Evolutionary conservation across 2,113 vertebrate genomes (phyloP).

Genomic region (Stigmatopora argus): DNA sequence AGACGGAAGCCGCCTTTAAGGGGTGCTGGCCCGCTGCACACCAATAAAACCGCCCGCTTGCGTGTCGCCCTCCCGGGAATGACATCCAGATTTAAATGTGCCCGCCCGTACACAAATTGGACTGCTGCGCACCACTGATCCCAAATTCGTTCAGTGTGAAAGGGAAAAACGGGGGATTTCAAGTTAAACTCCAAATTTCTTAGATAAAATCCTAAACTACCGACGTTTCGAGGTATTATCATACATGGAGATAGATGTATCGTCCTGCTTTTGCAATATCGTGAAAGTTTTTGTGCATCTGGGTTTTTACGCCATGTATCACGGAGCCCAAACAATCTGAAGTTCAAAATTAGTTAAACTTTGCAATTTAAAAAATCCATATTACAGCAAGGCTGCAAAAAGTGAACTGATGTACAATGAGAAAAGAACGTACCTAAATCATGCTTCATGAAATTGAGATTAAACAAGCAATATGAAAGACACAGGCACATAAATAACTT

Average conservation of each 20-base stretch:
- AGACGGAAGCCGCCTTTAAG: slow-evolving; percentile 7
- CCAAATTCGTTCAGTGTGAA: neutral
- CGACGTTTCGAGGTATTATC: neutral
- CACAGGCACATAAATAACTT: no score
- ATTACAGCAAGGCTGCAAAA: no score
- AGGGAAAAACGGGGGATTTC: neutral
- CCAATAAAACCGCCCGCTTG: slow-evolving; percentile 1
- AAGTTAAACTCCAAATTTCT: neutral
- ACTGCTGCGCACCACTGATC: neutral
- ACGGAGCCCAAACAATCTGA: no score
- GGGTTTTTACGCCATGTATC: neutral
- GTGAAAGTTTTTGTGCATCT: neutral
- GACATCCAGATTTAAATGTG: neutral
- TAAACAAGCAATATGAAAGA: no score
- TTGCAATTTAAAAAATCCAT: no score
- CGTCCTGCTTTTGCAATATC: neutral
- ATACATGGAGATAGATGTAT: neutral
- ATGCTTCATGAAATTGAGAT: no score
- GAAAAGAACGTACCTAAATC: no score
- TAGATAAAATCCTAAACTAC: neutral
- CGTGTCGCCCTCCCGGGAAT: slow-evolving; percentile 3
- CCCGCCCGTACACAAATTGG: neutral
- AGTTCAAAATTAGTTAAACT: no score
- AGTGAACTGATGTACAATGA: no score
- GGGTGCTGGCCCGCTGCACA: neutral